Percentiles rank a stretch among this genome's conserved stretches.
Conservation (phyloP, 2,113 vertebrate genomes). For the Heliornis fulica region DNA sequence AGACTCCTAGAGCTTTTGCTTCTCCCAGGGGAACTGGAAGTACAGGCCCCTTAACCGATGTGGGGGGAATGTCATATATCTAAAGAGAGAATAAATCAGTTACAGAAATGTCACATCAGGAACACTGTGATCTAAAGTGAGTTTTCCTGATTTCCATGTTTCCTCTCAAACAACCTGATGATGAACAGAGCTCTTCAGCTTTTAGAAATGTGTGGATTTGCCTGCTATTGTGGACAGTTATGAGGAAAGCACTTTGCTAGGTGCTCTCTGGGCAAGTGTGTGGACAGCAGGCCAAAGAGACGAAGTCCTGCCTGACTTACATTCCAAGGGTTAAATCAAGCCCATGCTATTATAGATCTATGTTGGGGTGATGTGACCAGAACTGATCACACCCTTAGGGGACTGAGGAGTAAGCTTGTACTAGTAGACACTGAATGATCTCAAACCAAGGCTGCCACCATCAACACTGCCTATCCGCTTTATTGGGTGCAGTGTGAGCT, state of each 20-base stretch:
- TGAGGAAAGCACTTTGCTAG: background rate
- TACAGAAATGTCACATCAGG: background rate
- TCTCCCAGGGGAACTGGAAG: constrained; percentile 67
- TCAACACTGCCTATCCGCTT: background rate
- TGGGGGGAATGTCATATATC: constrained; percentile 92
- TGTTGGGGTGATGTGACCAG: background rate
- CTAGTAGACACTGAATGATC: background rate
- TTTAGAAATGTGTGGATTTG: background rate
- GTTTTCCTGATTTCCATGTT: background rate
- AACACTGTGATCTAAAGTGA: background rate
- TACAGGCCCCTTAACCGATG: constrained; percentile 70
- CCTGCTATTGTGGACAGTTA: background rate
- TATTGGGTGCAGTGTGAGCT: background rate
- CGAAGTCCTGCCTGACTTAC: background rate
- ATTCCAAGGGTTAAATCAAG: background rate
- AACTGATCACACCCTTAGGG: background rate
- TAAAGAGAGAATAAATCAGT: constrained; percentile 57
- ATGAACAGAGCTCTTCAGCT: background rate
- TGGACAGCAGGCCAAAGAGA: background rate
- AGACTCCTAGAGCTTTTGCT: constrained; percentile 81
- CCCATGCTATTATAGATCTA: background rate
- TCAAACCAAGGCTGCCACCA: background rate
- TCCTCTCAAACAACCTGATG: background rate
- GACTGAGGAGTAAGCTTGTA: background rate
- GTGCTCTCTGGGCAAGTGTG: background rate